Percentiles rank a stretch among this genome's conserved stretches.
Evolutionary conservation across 2,113 vertebrate species (phyloP).

Genomic region (Microtus pennsylvanicus): DNA sequence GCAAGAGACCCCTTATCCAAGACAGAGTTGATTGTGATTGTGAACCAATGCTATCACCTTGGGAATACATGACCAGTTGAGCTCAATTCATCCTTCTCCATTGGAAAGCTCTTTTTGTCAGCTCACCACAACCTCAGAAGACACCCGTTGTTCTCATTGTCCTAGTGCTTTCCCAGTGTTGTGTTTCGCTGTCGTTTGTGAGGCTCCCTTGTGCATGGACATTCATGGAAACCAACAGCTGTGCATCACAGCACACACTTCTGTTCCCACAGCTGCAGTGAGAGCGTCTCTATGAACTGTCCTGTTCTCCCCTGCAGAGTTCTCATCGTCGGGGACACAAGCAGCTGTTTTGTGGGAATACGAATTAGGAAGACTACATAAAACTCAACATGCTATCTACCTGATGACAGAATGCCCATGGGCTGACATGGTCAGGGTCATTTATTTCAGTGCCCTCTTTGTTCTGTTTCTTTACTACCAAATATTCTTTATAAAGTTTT

Average conservation of each 20-base stretch:
- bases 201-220: too few species aligned
- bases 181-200: too few species aligned
- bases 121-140: neutral
- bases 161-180: too few species aligned
- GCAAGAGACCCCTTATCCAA: neutral
- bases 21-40: accelerated
- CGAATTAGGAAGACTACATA: neutral
- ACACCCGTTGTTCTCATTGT: accelerated
- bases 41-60: neutral
- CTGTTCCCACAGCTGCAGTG: neutral
- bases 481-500: neutral
- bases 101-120: too few species aligned
- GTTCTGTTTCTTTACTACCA: neutral
- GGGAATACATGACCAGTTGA: neutral
- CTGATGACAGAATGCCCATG: neutral
- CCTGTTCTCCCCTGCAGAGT: neutral
- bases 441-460: neutral
- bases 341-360: neutral
- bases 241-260: neutral
- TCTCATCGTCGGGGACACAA: neutral
- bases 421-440: too few species aligned
- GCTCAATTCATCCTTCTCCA: too few species aligned
- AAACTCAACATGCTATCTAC: too few species aligned
- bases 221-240: neutral
- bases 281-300: neutral